These are phyloP conservation scores for Mustela nigripes DNA, from an alignment of 2,113 vertebrate species.

Conservation along the genomic window DNA sequence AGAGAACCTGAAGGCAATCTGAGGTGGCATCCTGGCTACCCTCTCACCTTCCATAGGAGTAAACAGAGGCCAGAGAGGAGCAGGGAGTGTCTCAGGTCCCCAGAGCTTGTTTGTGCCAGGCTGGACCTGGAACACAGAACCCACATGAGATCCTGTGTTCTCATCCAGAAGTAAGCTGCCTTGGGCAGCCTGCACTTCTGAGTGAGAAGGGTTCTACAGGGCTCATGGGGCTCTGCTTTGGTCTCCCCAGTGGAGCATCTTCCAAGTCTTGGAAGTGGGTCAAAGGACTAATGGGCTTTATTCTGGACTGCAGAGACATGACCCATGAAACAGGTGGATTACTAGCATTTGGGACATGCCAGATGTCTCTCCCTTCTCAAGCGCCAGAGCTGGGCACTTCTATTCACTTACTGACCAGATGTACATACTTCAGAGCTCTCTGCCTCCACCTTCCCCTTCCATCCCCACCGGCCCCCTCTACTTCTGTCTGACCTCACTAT, in stretches of 20 bases:
- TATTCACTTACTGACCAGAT: background rate
- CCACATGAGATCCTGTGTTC: accelerated
- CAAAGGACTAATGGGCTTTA: background rate
- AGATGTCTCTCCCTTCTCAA: background rate
- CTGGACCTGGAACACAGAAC: background rate
- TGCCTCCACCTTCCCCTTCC: background rate
- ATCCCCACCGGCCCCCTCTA: background rate
- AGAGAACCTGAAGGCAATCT: background rate
- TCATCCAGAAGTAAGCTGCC: background rate
- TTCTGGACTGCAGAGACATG: background rate
- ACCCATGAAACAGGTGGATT: background rate
- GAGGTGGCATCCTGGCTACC: background rate
- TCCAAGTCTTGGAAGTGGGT: background rate
- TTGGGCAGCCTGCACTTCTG: background rate
- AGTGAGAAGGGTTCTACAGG: background rate
- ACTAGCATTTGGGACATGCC: background rate
- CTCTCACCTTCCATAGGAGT: background rate
- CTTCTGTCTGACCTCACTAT: background rate
- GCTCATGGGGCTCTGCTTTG: background rate
- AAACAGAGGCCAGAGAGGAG: background rate
- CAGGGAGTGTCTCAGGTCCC: background rate
- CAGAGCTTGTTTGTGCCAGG: background rate
- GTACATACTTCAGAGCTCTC: too few relatives aligned
- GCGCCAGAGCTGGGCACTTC: background rate
- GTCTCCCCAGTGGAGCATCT: background rate